phyloP scores from a whole-genome alignment of 2,113 vertebrate genomes.

The Struthidea cinerea region DNA sequence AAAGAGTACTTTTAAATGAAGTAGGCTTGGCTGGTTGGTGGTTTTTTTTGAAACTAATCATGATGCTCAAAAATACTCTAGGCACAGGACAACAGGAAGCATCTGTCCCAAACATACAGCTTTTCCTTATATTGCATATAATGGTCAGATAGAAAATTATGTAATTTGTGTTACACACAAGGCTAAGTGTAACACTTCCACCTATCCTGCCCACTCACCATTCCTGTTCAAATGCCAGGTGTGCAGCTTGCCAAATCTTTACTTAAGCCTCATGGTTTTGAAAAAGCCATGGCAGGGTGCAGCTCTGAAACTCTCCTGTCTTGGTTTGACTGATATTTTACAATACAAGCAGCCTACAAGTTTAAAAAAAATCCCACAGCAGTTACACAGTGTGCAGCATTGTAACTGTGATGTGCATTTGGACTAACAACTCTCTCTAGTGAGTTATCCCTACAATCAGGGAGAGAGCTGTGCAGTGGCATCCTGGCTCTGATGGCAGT shows the following conservation, averaged over 20 bases:
- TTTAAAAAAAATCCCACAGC: neutral
- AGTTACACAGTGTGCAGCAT: neutral
- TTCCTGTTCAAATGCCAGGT: neutral
- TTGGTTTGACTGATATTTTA: neutral
- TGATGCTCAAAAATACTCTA: neutral
- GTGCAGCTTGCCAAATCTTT: neutral
- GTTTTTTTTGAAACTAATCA: neutral
- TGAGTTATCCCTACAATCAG: neutral
- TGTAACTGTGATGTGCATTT: neutral
- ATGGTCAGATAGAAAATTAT: neutral
- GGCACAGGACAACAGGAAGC: neutral
- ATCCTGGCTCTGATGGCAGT: neutral
- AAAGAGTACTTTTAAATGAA: neutral
- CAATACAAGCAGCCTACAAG: neutral
- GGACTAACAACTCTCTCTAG: neutral
- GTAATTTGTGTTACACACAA: neutral
- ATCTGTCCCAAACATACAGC: neutral
- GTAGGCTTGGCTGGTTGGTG: neutral
- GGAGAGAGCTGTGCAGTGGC: neutral
- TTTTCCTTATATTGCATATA: neutral
- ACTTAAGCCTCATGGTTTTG: neutral
- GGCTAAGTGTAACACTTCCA: neutral
- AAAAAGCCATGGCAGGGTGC: neutral
- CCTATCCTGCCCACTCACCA: neutral
- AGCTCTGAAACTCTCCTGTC: neutral